A percentile compares a stretch with the other conserved stretches of the same genome.
These are phyloP conservation scores for Ellobius talpinus DNA, from an alignment of 2,113 vertebrate genomes.

Conservation along the genomic window DNA sequence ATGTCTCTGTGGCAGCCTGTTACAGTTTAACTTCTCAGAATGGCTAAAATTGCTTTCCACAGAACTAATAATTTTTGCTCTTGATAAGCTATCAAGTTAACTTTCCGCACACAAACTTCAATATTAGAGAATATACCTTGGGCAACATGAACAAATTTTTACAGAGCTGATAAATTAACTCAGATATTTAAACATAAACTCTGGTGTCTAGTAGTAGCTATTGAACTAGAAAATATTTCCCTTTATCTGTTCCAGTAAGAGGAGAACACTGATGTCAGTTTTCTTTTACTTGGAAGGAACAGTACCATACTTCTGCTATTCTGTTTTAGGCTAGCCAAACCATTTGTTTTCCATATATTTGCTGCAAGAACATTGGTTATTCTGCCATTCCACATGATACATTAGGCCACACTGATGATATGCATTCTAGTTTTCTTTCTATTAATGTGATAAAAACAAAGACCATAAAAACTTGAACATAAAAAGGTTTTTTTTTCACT, in stretches of 20 bases:
- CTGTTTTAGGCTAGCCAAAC: neutral
- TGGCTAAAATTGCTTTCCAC: neutral
- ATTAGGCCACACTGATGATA: neutral
- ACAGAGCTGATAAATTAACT: neutral
- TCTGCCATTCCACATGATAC: neutral
- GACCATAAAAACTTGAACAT: neutral
- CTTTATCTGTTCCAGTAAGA: neutral
- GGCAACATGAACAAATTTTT: neutral
- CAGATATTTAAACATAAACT: neutral
- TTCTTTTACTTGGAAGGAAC: neutral
- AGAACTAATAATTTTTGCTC: neutral
- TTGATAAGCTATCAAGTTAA: neutral
- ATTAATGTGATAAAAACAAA: neutral
- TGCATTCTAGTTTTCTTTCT: neutral
- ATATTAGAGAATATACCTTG: neutral
- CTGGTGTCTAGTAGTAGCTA: neutral
- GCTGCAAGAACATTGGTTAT: neutral
- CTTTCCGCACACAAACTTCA: neutral
- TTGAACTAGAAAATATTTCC: neutral
- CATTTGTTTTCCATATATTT: neutral
- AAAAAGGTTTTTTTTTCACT: neutral
- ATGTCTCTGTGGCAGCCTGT: neutral
- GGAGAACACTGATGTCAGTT: neutral
- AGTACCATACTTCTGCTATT: neutral
- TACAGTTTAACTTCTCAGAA: neutral